These are phyloP conservation scores for Apamea crenata DNA, from an alignment of 2,888 invertebrate species.

Conservation along the genomic window DNA sequence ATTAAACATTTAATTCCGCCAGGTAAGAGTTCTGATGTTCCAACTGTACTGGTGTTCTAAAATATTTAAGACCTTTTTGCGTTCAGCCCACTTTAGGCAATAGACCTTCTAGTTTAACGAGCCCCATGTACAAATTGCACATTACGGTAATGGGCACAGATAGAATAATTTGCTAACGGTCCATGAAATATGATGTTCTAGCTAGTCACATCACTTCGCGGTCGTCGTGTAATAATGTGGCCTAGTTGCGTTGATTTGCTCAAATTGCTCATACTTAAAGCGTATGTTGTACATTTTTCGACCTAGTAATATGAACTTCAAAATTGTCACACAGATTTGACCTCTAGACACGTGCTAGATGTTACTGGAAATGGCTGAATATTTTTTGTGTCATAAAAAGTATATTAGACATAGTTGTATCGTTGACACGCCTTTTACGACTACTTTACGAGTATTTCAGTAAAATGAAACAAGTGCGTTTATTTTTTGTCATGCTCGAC, in stretches of 20 bases:
- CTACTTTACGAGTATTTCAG: conserved; percentile 16
- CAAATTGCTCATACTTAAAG: conserved; percentile 84
- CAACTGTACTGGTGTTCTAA: conserved; percentile 36
- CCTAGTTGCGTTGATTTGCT: conserved; percentile 86
- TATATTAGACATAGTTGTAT: conserved; percentile 32
- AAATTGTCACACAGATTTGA: conserved; percentile 64
- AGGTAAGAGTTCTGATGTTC: conserved; percentile 28
- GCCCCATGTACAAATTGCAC: conserved; percentile 65
- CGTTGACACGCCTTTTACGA: conserved; percentile 21
- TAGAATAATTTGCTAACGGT: conserved; percentile 73
- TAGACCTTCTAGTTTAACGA: conserved; percentile 47
- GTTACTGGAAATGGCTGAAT: conserved; percentile 39
- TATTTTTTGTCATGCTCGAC: conserved; percentile 61
- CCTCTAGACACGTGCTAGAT: conserved; percentile 55
- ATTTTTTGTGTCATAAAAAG: conserved; percentile 43
- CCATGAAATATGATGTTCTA: conserved; percentile 68
- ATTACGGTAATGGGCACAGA: conserved; percentile 69
- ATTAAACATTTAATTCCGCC: conserved; percentile 35
- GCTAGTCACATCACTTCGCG: conserved; percentile 63
- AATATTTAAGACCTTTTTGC: conserved; percentile 64
- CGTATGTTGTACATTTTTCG: conserved; percentile 73
- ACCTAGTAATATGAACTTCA: conserved; percentile 77
- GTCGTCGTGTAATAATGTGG: conserved; percentile 76
- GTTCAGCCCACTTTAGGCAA: conserved; percentile 55
- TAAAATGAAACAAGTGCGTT: conserved; percentile 27